Percentiles rank a stretch among this genome's conserved stretches.
These are phyloP conservation scores for Propithecus perrieri DNA, from an alignment of 2,797 vertebrate species.

Conservation along the genomic window DNA sequence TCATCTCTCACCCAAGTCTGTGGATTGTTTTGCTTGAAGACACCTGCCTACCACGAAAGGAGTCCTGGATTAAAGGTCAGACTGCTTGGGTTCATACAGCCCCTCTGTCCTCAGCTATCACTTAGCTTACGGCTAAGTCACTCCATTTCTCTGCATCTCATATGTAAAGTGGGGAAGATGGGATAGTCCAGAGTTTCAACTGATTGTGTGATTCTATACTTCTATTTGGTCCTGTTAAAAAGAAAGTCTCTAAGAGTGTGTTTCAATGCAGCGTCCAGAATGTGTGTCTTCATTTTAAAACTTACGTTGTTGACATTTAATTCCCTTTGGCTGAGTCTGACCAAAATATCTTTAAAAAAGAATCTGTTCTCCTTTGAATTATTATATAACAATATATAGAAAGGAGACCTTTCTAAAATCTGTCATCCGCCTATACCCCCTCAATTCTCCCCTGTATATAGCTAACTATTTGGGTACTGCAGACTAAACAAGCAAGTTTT, in stretches of 20 bases:
- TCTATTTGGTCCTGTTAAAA: neutral
- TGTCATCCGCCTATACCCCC: neutral
- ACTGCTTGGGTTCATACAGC: neutral
- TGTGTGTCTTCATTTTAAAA: neutral
- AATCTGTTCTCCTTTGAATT: slow-evolving; percentile 10
- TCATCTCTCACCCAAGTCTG: neutral
- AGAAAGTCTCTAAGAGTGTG: neutral
- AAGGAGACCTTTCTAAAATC: neutral
- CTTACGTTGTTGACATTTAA: neutral
- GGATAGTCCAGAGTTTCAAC: neutral
- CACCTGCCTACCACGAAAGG: neutral
- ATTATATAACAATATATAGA: neutral
- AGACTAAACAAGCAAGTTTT: neutral
- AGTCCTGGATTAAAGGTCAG: neutral
- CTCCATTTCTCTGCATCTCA: neutral
- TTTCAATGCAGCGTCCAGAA: neutral
- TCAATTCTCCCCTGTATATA: neutral
- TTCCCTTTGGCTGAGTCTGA: neutral
- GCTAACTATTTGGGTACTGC: neutral
- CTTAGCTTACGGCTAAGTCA: neutral
- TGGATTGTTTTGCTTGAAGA: neutral
- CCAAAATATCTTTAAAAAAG: neutral
- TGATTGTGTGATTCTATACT: neutral
- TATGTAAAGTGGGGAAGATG: neutral
- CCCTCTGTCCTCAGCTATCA: neutral